Percentiles rank a stretch among this genome's conserved stretches.
Evolutionary conservation across 1,140 invertebrate genomes (phyloP).

Genomic region (Heliconius hewitsoni): DNA sequence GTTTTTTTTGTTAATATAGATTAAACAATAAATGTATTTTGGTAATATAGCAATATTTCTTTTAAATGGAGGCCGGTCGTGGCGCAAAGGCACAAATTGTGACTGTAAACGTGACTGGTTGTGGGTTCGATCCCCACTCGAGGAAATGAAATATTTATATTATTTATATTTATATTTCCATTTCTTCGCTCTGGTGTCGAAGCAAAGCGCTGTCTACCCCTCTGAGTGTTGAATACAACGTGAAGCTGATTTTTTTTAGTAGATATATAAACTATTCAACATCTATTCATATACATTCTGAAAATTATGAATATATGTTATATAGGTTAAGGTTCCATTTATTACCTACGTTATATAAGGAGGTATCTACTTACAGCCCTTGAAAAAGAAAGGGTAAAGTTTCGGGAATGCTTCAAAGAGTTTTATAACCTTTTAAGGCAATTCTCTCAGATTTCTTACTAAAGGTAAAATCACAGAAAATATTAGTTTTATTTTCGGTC

Average conservation of each 20-base stretch:
- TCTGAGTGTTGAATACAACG: too few species aligned
- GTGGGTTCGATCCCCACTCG: too few species aligned
- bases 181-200: too few species aligned
- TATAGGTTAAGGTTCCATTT: background rate
- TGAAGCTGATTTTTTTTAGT: too few species aligned
- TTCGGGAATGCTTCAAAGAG: constrained; percentile 14
- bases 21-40: background rate
- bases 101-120: too few species aligned
- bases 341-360: background rate
- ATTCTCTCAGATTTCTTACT: constrained; percentile 21
- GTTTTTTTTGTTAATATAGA: background rate
- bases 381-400: background rate
- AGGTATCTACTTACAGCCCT: background rate
- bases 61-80: background rate
- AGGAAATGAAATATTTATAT: too few species aligned
- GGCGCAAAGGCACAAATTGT: too few species aligned
- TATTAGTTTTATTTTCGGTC: constrained; percentile 34
- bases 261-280: background rate
- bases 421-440: constrained; percentile 32
- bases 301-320: background rate
- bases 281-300: background rate
- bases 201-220: too few species aligned
- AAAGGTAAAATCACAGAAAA: constrained; percentile 36
- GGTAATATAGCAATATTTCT: too few species aligned
- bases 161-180: too few species aligned